Percentiles rank a stretch among this genome's conserved stretches.
phyloP scores from a whole-genome alignment of 1,140 invertebrate species.

The Propsilocerus akamusi region DNA sequence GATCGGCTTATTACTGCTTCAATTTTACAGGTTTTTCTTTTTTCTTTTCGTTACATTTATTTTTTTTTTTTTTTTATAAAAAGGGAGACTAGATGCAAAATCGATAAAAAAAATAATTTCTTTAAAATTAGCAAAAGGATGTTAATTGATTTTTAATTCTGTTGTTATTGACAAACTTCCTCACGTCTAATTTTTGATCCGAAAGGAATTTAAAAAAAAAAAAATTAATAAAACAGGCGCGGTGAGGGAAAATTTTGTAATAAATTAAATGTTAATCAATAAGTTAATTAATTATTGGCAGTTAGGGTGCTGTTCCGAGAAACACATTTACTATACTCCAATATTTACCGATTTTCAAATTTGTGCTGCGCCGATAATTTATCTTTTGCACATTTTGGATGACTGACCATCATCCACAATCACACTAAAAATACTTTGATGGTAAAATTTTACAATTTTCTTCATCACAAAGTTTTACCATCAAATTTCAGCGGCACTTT shows the following conservation, averaged over 20 bases:
- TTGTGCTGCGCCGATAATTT: not conserved
- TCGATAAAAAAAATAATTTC: not conserved
- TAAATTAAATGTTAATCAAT: not conserved
- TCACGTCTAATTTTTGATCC: not conserved
- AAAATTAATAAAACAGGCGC: not conserved
- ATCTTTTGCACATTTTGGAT: no score
- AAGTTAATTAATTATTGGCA: slow-evolving; percentile 2
- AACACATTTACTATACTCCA: not conserved
- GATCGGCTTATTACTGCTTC: slow-evolving; percentile 4
- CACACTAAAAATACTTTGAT: no score
- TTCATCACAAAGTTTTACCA: slow-evolving; percentile 1
- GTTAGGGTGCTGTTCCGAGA: not conserved
- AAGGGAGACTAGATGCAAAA: slow-evolving; percentile 3
- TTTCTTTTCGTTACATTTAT: no score
- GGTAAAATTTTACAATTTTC: slow-evolving; percentile 4
- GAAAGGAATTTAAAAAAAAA: no score
- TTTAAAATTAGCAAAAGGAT: not conserved
- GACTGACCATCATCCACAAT: no score
- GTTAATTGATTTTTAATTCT: not conserved
- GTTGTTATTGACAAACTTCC: not conserved
- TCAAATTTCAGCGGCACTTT: no score
- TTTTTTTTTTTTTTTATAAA: not conserved
- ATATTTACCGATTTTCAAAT: no score
- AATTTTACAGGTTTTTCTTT: not conserved
- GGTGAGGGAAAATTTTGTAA: not conserved